These are phyloP conservation scores for Seriola quinqueradiata DNA, from an alignment of 2,113 vertebrate species.

Conservation along the genomic window DNA sequence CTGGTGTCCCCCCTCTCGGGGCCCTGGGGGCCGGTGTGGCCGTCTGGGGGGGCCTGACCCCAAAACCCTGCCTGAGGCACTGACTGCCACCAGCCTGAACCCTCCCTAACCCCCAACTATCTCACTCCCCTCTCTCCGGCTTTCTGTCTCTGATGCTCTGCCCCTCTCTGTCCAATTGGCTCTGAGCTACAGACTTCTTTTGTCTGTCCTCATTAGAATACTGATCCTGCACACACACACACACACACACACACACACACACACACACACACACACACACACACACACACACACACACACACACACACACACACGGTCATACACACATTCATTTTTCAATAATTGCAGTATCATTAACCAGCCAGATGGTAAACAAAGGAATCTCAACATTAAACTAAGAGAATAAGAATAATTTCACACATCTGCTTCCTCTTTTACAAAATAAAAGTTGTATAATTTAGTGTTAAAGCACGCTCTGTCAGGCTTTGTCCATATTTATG, in stretches of 20 bases:
- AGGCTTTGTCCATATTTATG: background rate
- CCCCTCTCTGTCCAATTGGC: conserved; percentile 75
- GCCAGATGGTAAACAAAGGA: conserved; percentile 72
- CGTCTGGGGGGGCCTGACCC: conserved; percentile 82
- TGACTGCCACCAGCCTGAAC: conserved; percentile 83
- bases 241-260: conserved; percentile 52
- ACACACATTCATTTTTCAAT: conserved; percentile 42
- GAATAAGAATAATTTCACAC: conserved; percentile 41
- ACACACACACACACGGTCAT: conserved; percentile 26
- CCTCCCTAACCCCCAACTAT: conserved; percentile 72
- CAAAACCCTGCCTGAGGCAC: conserved; percentile 82
- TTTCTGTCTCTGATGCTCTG: conserved; percentile 72
- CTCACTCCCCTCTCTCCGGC: conserved; percentile 60
- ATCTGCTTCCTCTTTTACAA: background rate
- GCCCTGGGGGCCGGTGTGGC: conserved; percentile 60
- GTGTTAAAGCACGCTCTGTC: background rate
- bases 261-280: conserved; percentile 40
- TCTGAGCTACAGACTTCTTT: conserved; percentile 81
- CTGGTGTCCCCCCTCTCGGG: conserved; percentile 74
- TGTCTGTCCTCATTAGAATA: conserved; percentile 83
- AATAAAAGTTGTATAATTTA: background rate
- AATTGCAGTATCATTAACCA: conserved; percentile 66
- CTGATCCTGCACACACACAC: conserved; percentile 61
- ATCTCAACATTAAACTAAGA: conserved; percentile 48
- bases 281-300: conserved; percentile 46